These are phyloP conservation scores for Cryptotermes secundus DNA, from an alignment of 1,140 invertebrate species.

Conservation along the genomic window DNA sequence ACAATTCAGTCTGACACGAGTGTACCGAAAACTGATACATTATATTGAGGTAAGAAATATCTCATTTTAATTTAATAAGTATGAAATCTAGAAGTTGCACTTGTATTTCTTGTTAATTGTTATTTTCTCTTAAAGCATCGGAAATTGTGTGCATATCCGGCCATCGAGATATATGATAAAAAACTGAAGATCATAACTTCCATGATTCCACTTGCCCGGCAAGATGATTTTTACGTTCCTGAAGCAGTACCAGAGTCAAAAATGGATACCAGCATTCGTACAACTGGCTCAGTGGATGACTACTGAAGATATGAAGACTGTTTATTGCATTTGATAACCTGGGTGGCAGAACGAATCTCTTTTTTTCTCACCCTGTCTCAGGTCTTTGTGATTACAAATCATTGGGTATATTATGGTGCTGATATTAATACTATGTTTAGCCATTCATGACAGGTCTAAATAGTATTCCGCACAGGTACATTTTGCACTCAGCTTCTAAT, in stretches of 20 bases:
- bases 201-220: not conserved
- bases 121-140: not conserved
- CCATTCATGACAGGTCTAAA: too few species aligned
- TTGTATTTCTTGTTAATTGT: not conserved
- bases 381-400: too few species aligned
- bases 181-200: not conserved
- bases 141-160: not conserved
- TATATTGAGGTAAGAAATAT: not conserved
- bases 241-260: not conserved
- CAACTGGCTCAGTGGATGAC: too few species aligned
- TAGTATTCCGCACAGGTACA: too few species aligned
- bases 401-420: too few species aligned
- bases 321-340: too few species aligned
- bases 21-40: not conserved
- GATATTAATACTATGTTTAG: too few species aligned
- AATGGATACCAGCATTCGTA: not conserved
- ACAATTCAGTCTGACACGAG: not conserved
- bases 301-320: too few species aligned
- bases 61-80: not conserved
- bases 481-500: too few species aligned
- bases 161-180: not conserved
- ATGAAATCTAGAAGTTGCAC: not conserved
- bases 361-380: too few species aligned
- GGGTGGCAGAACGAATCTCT: too few species aligned
- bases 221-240: slow-evolving; percentile 7